phyloP scores from a whole-genome alignment of 2,888 invertebrate species.

The Daptonema setosum region DNA sequence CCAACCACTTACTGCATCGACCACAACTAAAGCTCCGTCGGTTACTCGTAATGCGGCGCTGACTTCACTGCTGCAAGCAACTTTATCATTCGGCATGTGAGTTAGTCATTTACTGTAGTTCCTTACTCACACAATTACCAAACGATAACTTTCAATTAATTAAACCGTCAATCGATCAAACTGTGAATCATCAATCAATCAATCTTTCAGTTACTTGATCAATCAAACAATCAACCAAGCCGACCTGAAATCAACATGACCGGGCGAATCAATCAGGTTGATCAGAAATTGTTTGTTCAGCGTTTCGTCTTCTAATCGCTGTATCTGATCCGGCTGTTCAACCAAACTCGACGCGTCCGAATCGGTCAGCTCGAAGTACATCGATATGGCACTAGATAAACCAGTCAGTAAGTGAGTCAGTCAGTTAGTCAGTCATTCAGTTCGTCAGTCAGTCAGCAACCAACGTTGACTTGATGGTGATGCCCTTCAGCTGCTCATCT shows the following conservation, averaged over 20 bases:
- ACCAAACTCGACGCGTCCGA: constrained; percentile 59
- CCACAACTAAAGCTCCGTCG: constrained; percentile 7
- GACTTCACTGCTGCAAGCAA: constrained; percentile 52
- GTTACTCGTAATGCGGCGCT: constrained; percentile 6
- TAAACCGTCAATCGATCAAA: too few relatives aligned
- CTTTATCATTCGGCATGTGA: too few relatives aligned
- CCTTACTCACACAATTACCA: too few relatives aligned
- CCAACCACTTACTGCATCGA: constrained; percentile 3
- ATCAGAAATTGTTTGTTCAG: constrained; percentile 85
- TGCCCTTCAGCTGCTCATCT: constrained; percentile 96
- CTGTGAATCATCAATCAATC: too few relatives aligned
- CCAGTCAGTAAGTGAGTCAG: too few relatives aligned
- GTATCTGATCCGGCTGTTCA: neutral
- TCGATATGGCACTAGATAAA: constrained; percentile 74
- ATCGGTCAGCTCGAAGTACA: constrained; percentile 84
- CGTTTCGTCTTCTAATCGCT: constrained; percentile 9
- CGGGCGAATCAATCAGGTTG: constrained; percentile 95
- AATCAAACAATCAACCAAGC: neutral
- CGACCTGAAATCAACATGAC: constrained; percentile 87
- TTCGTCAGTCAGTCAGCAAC: too few relatives aligned
- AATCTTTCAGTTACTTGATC: too few relatives aligned
- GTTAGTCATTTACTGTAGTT: too few relatives aligned
- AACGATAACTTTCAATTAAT: too few relatives aligned
- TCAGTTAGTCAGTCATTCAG: too few relatives aligned
- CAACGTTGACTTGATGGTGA: constrained; percentile 97